Evolutionary conservation across 2,888 invertebrate species (phyloP).

Genomic region (Hirtodrosophila alboralis): DNA sequence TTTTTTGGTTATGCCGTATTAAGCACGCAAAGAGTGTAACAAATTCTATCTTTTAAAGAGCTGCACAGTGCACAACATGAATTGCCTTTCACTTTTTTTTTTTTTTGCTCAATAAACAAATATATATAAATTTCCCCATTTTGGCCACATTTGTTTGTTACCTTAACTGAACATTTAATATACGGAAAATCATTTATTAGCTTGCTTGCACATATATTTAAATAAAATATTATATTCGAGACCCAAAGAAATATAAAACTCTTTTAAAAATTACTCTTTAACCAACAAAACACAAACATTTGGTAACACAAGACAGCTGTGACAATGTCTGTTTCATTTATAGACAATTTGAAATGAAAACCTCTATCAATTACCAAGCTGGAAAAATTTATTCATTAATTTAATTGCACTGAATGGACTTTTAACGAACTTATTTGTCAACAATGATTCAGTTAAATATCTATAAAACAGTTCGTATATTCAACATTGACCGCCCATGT

Average conservation of each 20-base stretch:
- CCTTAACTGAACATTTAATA: constrained; percentile 3
- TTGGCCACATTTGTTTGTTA: constrained; percentile 19
- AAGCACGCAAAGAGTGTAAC: constrained; percentile 72
- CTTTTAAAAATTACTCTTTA: too few relatives aligned
- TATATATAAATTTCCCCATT: constrained; percentile 47
- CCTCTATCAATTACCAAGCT: constrained; percentile 1
- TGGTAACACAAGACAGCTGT: too few relatives aligned
- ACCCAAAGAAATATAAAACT: too few relatives aligned
- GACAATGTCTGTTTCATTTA: too few relatives aligned
- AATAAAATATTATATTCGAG: too few relatives aligned
- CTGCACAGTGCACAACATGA: constrained; percentile 31
- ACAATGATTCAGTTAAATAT: constrained; percentile 13
- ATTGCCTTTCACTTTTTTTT: constrained; percentile 56
- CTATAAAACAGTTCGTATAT: too few relatives aligned
- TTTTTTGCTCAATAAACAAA: constrained; percentile 55
- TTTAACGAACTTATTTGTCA: constrained; percentile 28
- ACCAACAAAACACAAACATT: too few relatives aligned
- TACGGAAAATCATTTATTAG: too few relatives aligned
- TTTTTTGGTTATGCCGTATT: constrained; percentile 55
- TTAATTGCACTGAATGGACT: constrained; percentile 22
- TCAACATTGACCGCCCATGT: background rate
- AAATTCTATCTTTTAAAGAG: constrained; percentile 64
- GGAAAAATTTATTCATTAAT: constrained; percentile 7
- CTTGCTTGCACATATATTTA: too few relatives aligned
- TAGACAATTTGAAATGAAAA: too few relatives aligned